Evolutionary conservation across 2,888 invertebrate genomes (phyloP), one percentile per base, ranked within the genome.

Genomic region (Luperina testacea): DNA sequence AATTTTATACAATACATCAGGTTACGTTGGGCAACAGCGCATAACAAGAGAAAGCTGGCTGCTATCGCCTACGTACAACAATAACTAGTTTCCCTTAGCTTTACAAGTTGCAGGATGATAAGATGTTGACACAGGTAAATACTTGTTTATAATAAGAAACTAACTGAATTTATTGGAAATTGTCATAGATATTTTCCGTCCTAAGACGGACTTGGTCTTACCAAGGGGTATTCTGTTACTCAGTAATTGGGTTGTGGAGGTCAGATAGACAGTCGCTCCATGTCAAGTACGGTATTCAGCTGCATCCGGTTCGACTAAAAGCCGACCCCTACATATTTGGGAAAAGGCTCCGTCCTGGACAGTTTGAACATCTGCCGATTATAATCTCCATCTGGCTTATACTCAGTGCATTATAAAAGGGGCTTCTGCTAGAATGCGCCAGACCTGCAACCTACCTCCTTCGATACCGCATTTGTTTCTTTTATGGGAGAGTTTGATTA

Each of bases 41-140:
- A 83, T 74, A 82, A 85, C 85, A 72, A 87, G 87, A 83, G 87
- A 87, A 87, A 87, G 87, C 75, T 75, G 53, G 57, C 77, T 72
- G 81, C 59, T 77, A 84, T 83, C 87, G 85, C 87, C 87, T 87
- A 87, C 86, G 87, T 83, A 74, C 77, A 85, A 87, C 85, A 87
- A 87, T 83, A 87, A 85, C 85, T 77, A 75, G 75, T 82, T 87
- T 83, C 77, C 82, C 72, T 77, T 67, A 77, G 76, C 79, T 67
- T 79, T 77, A 87, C 77, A 77, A 85, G 77, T 77, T 65, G 72
- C 75, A 65, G 77, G 82, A 84, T 82, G 81, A 84, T 82, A 82
- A 86, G 84, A 87, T 75, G 75, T 79, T 63, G 83, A 83, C 84
- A 80, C 61, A 72, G 57, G 69, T 80, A 83, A 82, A 68, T 77